These are phyloP conservation scores for Harpagoxenus sublaevis DNA, from an alignment of 2,888 invertebrate species.

Conservation along the genomic window DNA sequence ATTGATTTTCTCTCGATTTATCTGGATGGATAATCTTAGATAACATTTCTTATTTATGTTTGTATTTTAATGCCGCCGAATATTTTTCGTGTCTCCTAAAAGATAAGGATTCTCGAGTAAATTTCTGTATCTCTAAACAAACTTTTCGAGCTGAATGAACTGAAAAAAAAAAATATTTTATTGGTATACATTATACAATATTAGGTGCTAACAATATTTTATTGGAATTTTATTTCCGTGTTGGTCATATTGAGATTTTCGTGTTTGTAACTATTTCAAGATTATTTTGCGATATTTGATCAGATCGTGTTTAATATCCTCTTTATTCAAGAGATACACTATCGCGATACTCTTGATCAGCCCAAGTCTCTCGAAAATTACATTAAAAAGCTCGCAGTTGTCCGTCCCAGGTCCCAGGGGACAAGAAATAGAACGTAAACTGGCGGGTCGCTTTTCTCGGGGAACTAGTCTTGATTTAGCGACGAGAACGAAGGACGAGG, in stretches of 20 bases:
- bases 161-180: background rate
- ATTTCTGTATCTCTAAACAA: background rate
- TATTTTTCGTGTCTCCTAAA: background rate
- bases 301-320: background rate
- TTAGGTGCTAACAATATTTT: background rate
- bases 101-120: background rate
- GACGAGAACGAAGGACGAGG: constrained; percentile 11
- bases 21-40: background rate
- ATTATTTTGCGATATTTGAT: background rate
- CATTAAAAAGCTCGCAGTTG: background rate
- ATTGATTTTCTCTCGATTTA: constrained; percentile 13
- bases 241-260: background rate
- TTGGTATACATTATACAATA: too few species aligned
- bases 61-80: background rate
- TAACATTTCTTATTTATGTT: background rate
- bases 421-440: constrained; percentile 12
- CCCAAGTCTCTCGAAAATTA: background rate
- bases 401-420: background rate
- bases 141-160: background rate
- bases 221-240: background rate
- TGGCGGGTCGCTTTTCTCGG: constrained; percentile 12
- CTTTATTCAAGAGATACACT: background rate
- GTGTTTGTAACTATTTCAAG: background rate
- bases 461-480: constrained; percentile 40
- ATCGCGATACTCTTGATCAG: background rate